phyloP scores from a whole-genome alignment of 2,113 vertebrate species.

The Camelus dromedarius region DNA sequence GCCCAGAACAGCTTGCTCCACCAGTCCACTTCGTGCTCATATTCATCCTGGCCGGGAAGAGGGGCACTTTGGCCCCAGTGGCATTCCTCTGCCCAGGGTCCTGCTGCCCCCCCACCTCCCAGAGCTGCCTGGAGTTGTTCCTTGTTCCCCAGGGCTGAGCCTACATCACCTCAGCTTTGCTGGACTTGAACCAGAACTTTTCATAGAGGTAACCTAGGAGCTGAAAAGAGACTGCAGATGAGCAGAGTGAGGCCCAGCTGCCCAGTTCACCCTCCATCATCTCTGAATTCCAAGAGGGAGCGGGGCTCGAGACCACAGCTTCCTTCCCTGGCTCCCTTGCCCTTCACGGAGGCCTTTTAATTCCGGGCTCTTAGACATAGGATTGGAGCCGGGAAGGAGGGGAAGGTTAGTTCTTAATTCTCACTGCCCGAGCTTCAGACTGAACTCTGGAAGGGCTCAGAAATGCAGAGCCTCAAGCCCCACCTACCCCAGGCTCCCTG shows the following conservation, averaged over 20 bases:
- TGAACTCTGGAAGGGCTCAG: not conserved
- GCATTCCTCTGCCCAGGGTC: not conserved
- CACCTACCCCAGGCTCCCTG: not conserved
- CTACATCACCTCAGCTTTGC: constrained; percentile 69
- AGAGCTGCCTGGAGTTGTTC: not conserved
- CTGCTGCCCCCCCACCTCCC: not conserved
- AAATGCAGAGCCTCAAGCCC: not conserved
- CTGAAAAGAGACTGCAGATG: constrained; percentile 38
- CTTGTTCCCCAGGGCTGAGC: not conserved
- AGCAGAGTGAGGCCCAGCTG: not conserved
- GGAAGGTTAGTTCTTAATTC: not conserved
- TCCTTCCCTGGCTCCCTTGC: not conserved
- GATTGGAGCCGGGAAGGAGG: not conserved
- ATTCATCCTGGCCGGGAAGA: constrained; percentile 47
- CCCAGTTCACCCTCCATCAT: too few relatives aligned
- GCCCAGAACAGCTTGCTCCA: constrained; percentile 86
- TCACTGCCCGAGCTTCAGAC: not conserved
- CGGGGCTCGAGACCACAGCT: not conserved
- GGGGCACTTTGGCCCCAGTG: not conserved
- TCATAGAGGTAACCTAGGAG: constrained; percentile 40
- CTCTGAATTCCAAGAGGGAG: not conserved
- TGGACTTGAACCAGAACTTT: constrained; percentile 69
- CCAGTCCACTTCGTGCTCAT: constrained; percentile 83
- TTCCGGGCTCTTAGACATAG: not conserved
- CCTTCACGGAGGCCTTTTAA: not conserved